Evolutionary conservation across 64 coral and sea anemone species (phyloP).

Genomic region (Dendronephthya gigantea): DNA sequence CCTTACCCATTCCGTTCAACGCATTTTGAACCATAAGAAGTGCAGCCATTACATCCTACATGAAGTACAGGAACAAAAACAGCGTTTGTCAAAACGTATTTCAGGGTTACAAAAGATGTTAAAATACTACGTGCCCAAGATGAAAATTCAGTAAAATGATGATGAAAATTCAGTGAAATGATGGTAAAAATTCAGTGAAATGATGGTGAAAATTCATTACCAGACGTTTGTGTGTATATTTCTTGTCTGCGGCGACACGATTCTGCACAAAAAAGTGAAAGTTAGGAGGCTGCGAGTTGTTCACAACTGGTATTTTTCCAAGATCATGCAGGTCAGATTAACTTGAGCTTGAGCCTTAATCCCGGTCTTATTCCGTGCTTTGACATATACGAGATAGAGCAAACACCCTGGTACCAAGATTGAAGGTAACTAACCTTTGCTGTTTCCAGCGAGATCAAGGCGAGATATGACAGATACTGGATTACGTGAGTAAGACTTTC

Average conservation of each 20-base stretch:
- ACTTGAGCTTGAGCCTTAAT: too few species aligned
- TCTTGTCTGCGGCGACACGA: conserved; percentile 85
- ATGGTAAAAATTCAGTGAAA: too few species aligned
- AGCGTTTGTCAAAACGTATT: background rate
- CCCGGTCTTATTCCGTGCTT: too few species aligned
- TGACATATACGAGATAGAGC: too few species aligned
- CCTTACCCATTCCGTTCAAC: conserved; percentile 71
- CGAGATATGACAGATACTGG: conserved; percentile 81
- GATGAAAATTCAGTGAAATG: too few species aligned
- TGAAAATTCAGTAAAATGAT: background rate
- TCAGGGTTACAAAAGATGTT: background rate
- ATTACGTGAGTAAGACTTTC: conserved; percentile 91
- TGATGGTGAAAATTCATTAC: conserved; percentile 41
- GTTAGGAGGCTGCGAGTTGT: background rate
- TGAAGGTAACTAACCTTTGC: conserved; percentile 49
- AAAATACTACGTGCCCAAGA: background rate
- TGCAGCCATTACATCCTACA: conserved; percentile 84
- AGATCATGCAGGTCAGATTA: too few species aligned
- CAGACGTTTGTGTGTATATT: conserved; percentile 89
- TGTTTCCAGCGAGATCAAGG: conserved; percentile 62
- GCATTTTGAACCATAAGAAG: conserved; percentile 82
- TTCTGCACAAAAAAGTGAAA: conserved; percentile 37
- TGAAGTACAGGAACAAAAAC: background rate
- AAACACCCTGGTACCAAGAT: too few species aligned
- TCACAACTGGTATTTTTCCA: background rate